phyloP scores from a whole-genome alignment of 1,140 invertebrate species.

The Ericerus pela region DNA sequence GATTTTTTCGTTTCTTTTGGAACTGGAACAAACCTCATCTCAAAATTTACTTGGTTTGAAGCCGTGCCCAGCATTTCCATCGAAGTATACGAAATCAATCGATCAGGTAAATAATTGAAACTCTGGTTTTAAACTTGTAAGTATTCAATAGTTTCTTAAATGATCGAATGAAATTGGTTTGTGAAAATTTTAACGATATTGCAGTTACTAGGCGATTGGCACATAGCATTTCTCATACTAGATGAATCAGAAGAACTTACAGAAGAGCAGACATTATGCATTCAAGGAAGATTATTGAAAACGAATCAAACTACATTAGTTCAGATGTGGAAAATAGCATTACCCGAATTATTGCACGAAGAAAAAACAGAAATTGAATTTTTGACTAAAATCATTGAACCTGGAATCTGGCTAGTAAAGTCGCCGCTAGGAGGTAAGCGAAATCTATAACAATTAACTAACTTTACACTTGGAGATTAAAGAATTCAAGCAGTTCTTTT shows the following conservation, averaged over 20 bases:
- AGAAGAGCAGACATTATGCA: constrained; percentile 20
- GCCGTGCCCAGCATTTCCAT: neutral
- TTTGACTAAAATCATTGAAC: constrained; percentile 15
- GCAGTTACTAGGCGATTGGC: constrained; percentile 23
- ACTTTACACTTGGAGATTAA: neutral
- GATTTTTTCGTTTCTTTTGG: neutral
- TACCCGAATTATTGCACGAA: constrained; percentile 8
- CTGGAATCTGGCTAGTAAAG: constrained; percentile 20
- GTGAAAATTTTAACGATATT: neutral
- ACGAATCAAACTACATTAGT: constrained; percentile 17
- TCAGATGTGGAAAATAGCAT: constrained; percentile 22
- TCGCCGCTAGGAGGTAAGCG: constrained; percentile 22
- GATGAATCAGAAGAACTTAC: constrained; percentile 21
- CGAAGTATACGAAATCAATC: neutral
- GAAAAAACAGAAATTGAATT: constrained; percentile 20
- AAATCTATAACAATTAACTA: neutral
- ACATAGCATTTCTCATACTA: constrained; percentile 20
- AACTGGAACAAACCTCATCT: neutral
- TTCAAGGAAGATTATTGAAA: constrained; percentile 19
- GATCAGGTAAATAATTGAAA: neutral
- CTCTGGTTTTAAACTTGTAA: neutral
- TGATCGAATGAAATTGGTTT: neutral
- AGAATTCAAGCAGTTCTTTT: too few relatives aligned
- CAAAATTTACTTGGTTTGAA: neutral
- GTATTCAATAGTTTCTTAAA: neutral